phyloP scores from a whole-genome alignment of 2,888 invertebrate genomes.

The Nebria salina region DNA sequence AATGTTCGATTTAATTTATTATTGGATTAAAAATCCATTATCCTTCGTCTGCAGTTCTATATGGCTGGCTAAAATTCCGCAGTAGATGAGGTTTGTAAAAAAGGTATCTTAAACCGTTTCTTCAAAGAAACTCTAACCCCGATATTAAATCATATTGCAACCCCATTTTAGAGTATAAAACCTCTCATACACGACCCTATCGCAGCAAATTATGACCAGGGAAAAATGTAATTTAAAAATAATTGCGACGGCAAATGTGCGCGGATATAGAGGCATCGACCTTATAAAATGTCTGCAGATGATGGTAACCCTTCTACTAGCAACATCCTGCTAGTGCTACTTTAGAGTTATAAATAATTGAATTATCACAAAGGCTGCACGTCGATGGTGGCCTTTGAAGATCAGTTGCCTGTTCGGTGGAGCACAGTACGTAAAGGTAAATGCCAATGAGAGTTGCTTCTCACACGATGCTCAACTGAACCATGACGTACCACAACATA shows the following conservation, averaged over 20 bases:
- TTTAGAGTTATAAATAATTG: constrained; percentile 30
- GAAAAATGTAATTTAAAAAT: not conserved
- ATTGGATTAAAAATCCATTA: too few species aligned
- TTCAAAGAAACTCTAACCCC: not conserved
- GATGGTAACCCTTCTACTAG: constrained; percentile 15
- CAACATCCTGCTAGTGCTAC: not conserved
- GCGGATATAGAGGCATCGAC: not conserved
- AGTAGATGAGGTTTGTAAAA: too few species aligned
- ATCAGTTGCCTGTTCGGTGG: constrained; percentile 37
- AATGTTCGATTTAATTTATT: too few species aligned
- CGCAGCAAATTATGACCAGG: not conserved
- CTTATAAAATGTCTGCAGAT: not conserved
- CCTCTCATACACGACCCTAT: not conserved
- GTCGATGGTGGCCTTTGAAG: constrained; percentile 32
- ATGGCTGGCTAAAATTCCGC: too few species aligned
- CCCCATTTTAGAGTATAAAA: not conserved
- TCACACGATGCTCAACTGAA: constrained; percentile 4
- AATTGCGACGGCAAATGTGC: not conserved
- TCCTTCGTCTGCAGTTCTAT: too few species aligned
- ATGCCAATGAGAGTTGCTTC: constrained; percentile 22
- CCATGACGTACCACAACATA: constrained; percentile 12
- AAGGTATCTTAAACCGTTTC: not conserved
- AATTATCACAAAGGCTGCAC: constrained; percentile 37
- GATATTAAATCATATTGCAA: not conserved
- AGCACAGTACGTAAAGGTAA: constrained; percentile 5